A percentile compares a stretch with the other conserved stretches of the same genome.
Evolutionary conservation across 2,113 vertebrate genomes (phyloP).

Genomic region (Brachypteracias leptosomus): DNA sequence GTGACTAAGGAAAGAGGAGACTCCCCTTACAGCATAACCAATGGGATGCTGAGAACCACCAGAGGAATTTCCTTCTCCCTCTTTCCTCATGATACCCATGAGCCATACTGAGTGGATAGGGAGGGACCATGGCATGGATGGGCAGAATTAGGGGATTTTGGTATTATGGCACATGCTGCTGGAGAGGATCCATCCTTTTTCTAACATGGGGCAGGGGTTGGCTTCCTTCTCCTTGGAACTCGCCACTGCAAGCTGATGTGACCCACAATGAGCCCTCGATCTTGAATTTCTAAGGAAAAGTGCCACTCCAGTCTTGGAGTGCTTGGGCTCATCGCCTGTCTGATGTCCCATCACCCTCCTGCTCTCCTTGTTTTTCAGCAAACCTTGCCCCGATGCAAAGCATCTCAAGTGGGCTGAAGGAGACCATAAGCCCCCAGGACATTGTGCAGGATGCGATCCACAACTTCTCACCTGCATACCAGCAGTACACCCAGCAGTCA

Average conservation of each 20-base stretch:
- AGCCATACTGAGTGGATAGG: background rate
- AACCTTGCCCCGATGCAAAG: constrained; percentile 89
- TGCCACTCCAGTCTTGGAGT: background rate
- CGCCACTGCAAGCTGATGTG: fast-evolving
- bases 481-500: constrained; percentile 91
- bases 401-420: constrained; percentile 93
- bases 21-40: background rate
- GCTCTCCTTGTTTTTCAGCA: constrained; percentile 63
- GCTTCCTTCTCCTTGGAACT: background rate
- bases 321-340: background rate
- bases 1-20: background rate
- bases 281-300: background rate
- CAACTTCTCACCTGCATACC: constrained; percentile 89
- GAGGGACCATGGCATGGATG: background rate
- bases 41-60: background rate
- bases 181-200: background rate
- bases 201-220: background rate
- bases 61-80: background rate
- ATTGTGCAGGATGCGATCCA: constrained; percentile 94
- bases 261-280: background rate
- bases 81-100: background rate
- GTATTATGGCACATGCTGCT: background rate
- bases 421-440: constrained; percentile 92
- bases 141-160: background rate
- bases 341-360: background rate